A percentile compares a stretch with the other conserved stretches of the same genome.
These are phyloP conservation scores for Egretta garzetta DNA, from an alignment of 2,113 vertebrate genomes.

Conservation along the genomic window DNA sequence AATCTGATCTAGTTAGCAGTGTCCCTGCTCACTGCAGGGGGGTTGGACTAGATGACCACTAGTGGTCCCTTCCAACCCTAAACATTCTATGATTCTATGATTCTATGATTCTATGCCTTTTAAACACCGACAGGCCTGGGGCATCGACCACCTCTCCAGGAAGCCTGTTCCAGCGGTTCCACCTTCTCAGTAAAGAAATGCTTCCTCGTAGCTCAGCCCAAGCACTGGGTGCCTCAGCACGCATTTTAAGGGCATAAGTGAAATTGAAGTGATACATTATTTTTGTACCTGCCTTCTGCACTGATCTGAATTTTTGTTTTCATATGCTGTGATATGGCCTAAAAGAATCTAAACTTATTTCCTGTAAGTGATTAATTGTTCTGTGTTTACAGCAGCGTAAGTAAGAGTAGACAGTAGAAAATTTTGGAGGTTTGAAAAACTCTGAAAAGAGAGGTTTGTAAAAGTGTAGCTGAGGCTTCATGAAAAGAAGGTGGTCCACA, in stretches of 20 bases:
- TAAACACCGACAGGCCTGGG: background rate
- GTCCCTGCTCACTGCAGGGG: too few relatives aligned
- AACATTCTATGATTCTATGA: too few relatives aligned
- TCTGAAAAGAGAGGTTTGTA: background rate
- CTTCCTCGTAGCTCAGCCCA: background rate
- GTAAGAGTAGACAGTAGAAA: background rate
- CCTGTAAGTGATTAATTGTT: background rate
- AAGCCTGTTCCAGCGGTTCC: background rate
- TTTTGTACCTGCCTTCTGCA: background rate
- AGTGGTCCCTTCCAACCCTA: too few relatives aligned
- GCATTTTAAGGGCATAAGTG: background rate
- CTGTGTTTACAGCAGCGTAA: background rate
- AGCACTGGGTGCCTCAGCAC: background rate
- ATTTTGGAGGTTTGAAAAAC: background rate
- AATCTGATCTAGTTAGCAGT: too few relatives aligned
- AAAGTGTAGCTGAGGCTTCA: background rate
- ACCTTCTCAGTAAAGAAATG: background rate
- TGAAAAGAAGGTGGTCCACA: background rate
- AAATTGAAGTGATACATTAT: background rate
- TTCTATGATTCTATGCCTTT: too few relatives aligned
- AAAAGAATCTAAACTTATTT: background rate
- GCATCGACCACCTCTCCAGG: background rate
- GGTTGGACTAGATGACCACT: too few relatives aligned
- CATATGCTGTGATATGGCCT: background rate
- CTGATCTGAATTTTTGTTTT: background rate